Conservation (phyloP, 2,888 invertebrate genomes). For the Malacosoma neustria region DNA sequence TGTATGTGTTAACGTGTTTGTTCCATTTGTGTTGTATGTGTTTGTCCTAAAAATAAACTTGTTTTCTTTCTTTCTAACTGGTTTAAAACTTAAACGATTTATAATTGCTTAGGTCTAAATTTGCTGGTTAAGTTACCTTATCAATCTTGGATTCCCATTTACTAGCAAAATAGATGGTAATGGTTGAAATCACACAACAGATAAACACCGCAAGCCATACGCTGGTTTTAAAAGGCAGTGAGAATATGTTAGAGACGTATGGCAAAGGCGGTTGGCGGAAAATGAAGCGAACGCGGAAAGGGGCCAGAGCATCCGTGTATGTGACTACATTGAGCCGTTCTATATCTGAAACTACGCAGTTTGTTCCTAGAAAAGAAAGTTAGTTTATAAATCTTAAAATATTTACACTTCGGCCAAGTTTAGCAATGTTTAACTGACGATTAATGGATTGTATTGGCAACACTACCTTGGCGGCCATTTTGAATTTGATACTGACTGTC, state of each 20-base stretch:
- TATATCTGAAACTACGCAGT: conserved; percentile 25
- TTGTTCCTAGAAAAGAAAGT: conserved; percentile 33
- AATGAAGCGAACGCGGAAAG: conserved; percentile 65
- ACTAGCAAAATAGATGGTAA: conserved; percentile 45
- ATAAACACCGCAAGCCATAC: conserved; percentile 75
- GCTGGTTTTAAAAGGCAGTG: conserved; percentile 72
- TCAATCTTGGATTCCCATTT: conserved; percentile 33
- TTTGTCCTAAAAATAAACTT: too few relatives aligned
- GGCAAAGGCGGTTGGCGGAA: conserved; percentile 80
- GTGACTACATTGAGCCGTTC: conserved; percentile 45
- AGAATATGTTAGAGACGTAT: conserved; percentile 78
- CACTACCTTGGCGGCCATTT: too few relatives aligned
- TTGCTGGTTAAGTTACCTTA: conserved; percentile 25
- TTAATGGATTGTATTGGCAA: too few relatives aligned
- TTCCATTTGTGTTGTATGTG: too few relatives aligned
- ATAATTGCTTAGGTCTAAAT: too few relatives aligned
- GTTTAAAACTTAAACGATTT: too few relatives aligned
- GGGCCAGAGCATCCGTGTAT: conserved; percentile 60
- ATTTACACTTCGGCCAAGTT: too few relatives aligned
- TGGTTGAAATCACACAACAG: conserved; percentile 42
- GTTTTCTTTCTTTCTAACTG: too few relatives aligned
- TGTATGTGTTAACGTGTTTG: too few relatives aligned
- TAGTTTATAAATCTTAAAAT: background rate
- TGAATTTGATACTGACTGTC: too few relatives aligned
- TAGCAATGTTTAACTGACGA: too few relatives aligned